phyloP scores from a whole-genome alignment of 2,888 invertebrate genomes.

The Trissolcus brochymenae region DNA sequence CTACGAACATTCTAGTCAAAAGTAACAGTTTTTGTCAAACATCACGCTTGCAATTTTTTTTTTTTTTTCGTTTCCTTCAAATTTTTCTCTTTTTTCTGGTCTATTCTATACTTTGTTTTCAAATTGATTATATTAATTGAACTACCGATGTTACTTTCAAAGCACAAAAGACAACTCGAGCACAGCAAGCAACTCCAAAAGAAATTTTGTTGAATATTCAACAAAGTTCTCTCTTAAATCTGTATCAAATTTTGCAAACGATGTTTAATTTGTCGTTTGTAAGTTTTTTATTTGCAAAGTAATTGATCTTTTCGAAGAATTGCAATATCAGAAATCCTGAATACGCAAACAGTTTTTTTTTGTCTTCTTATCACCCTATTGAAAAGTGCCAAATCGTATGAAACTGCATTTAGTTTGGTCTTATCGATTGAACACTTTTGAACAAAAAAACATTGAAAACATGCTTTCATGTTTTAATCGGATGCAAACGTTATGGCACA shows the following conservation, averaged over 20 bases:
- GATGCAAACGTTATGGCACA: constrained; percentile 64
- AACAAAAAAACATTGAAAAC: no score
- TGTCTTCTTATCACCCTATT: no score
- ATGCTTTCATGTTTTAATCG: constrained; percentile 19
- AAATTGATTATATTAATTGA: constrained; percentile 9
- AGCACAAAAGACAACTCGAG: constrained; percentile 57
- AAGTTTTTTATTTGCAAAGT: no score
- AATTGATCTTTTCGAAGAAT: no score
- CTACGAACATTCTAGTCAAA: constrained; percentile 13
- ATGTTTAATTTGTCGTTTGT: no score
- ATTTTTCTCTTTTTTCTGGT: not conserved
- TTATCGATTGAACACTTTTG: not conserved
- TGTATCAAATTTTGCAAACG: no score
- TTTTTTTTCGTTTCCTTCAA: not conserved
- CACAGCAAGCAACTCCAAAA: constrained; percentile 58
- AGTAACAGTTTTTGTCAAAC: constrained; percentile 6
- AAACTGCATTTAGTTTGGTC: no score
- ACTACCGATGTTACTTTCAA: constrained; percentile 26
- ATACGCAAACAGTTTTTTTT: no score
- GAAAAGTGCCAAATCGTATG: constrained; percentile 9
- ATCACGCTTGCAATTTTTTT: constrained; percentile 15
- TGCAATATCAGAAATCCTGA: no score
- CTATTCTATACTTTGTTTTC: not conserved
- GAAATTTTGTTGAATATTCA: constrained; percentile 21
- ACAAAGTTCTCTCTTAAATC: no score